Conservation (phyloP, 2,888 invertebrate genomes). For the Tenthredo scrophulariae region DNA sequence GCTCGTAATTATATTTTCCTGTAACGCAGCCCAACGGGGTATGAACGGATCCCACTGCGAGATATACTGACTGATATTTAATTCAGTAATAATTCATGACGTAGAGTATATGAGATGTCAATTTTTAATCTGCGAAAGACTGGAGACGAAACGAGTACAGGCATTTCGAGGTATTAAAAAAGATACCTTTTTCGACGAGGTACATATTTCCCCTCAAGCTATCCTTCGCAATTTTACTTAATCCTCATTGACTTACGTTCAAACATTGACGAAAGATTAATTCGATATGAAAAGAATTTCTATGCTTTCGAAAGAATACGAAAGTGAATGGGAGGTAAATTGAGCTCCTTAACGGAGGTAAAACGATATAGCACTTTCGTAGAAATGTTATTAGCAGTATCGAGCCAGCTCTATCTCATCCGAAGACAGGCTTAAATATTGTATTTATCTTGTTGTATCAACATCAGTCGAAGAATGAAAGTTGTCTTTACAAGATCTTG, state of each 20-base stretch:
- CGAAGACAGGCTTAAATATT: neutral
- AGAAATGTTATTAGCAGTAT: slow-evolving; percentile 22
- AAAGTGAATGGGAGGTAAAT: slow-evolving; percentile 30
- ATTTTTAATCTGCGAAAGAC: neutral
- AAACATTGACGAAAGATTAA: slow-evolving; percentile 46
- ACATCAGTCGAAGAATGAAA: neutral
- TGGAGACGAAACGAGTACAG: neutral
- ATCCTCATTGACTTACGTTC: neutral
- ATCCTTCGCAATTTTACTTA: neutral
- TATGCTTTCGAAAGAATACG: neutral
- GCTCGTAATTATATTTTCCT: slow-evolving; percentile 31
- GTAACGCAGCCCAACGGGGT: neutral
- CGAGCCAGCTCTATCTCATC: neutral
- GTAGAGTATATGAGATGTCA: neutral
- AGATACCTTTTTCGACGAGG: neutral
- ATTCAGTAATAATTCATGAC: slow-evolving; percentile 16
- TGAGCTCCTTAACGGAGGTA: slow-evolving; percentile 18
- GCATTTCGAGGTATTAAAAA: neutral
- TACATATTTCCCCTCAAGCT: neutral
- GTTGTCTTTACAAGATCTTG: neutral
- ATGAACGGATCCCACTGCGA: neutral
- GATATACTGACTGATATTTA: slow-evolving; percentile 1
- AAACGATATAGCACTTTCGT: slow-evolving; percentile 40
- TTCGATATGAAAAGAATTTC: neutral
- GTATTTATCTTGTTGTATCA: slow-evolving; percentile 37